Evolutionary conservation across 37 sponge, comb jelly and placozoan genomes (phyloP).

Genomic region (Spongilla lacustris): DNA sequence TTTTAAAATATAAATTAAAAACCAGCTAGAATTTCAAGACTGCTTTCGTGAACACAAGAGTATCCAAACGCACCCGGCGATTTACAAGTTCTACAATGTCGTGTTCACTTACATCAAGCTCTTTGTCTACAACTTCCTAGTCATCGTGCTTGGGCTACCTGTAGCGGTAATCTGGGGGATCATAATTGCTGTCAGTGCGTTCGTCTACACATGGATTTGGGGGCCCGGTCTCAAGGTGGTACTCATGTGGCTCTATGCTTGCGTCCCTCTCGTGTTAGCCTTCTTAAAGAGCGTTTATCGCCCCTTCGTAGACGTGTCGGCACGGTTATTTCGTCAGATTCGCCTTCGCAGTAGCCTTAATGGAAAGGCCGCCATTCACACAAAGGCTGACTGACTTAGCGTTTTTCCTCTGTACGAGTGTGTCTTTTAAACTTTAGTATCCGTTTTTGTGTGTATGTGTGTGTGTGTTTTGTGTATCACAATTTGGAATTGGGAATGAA

Average conservation of each 20-base stretch:
- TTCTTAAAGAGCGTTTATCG: slow-evolving; percentile 2
- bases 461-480: neutral
- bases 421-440: neutral
- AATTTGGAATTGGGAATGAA: too few relatives aligned
- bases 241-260: neutral
- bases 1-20: too few relatives aligned
- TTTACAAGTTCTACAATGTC: neutral
- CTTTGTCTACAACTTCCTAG: slow-evolving; percentile 24
- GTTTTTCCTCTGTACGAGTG: too few relatives aligned
- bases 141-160: slow-evolving; percentile 5
- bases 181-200: neutral
- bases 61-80: slow-evolving; percentile 1
- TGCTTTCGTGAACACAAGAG: slow-evolving; percentile 51
- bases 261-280: slow-evolving; percentile 3
- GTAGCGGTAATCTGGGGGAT: slow-evolving; percentile 23
- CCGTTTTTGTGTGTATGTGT: neutral
- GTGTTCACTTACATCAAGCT: slow-evolving; percentile 33
- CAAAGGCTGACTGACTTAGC: neutral
- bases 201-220: slow-evolving; percentile 21
- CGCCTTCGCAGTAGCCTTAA: slow-evolving; percentile 2
- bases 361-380: neutral
- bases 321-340: slow-evolving; percentile 35
- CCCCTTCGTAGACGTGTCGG: slow-evolving; percentile 31
- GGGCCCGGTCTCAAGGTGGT: neutral
- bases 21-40: slow-evolving; percentile 24